Evolutionary conservation across 2,888 invertebrate species (phyloP).

Genomic region (Teleiodes luculella): DNA sequence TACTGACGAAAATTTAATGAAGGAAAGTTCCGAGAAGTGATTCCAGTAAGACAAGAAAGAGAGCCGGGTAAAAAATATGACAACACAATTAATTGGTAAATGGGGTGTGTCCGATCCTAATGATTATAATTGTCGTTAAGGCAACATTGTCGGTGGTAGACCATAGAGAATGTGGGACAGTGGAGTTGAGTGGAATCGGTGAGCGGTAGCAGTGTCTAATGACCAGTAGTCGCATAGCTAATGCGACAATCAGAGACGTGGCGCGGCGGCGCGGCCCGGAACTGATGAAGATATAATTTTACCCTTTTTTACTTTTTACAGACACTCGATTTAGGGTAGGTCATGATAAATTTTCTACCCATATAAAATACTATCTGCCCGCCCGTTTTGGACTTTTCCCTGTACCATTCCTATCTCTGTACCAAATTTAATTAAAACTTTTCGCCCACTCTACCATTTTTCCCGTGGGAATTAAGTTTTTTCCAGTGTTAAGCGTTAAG

Average conservation of each 20-base stretch:
- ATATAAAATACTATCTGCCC: too few species aligned
- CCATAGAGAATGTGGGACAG: conserved; percentile 50
- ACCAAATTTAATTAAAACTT: too few species aligned
- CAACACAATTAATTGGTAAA: conserved; percentile 46
- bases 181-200: conserved; percentile 37
- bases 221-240: conserved; percentile 64
- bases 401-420: too few species aligned
- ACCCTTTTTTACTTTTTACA: too few species aligned
- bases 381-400: too few species aligned
- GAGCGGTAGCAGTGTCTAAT: conserved; percentile 45
- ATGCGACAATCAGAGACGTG: conserved; percentile 50
- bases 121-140: conserved; percentile 66
- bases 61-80: conserved; percentile 18
- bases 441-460: too few species aligned
- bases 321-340: too few species aligned
- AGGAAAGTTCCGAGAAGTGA: not conserved
- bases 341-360: too few species aligned
- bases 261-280: conserved; percentile 41
- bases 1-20: not conserved
- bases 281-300: conserved; percentile 28
- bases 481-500: too few species aligned
- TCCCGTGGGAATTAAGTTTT: too few species aligned
- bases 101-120: conserved; percentile 54
- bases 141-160: conserved; percentile 49
- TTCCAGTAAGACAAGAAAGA: conserved; percentile 17